A percentile compares a stretch with the other conserved stretches of the same genome.
Evolutionary conservation across 2,888 invertebrate species (phyloP).

Genomic region (Hololepta plana): DNA sequence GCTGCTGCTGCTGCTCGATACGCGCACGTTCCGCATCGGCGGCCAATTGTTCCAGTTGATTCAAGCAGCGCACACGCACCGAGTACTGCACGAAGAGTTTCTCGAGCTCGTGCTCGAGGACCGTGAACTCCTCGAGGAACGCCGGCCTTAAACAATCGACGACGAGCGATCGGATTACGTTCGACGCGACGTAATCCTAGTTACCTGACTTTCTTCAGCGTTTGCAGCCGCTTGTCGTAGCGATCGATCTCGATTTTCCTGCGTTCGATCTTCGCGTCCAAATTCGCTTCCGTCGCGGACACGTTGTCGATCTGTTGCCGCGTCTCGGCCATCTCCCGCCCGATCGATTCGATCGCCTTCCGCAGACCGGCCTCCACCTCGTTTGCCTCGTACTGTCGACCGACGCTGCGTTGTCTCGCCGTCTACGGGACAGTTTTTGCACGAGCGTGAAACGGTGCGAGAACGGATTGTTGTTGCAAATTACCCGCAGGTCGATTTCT

Average conservation of each 20-base stretch:
- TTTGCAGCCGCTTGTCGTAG: constrained; percentile 81
- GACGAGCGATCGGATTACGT: too few relatives aligned
- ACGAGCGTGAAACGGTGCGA: too few relatives aligned
- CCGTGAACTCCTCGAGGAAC: constrained; percentile 89
- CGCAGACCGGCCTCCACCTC: constrained; percentile 67
- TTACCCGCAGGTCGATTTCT: constrained; percentile 68
- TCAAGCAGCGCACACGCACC: constrained; percentile 68
- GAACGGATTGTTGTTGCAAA: constrained; percentile 10
- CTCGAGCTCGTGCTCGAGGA: constrained; percentile 69
- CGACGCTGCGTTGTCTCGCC: constrained; percentile 60
- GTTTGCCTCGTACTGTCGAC: constrained; percentile 63
- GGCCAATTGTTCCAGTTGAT: constrained; percentile 73
- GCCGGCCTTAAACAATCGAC: constrained; percentile 55
- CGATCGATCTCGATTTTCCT: constrained; percentile 77
- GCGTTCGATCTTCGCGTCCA: constrained; percentile 85
- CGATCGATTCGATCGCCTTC: constrained; percentile 51
- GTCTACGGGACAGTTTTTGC: constrained; percentile 30
- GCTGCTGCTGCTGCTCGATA: constrained; percentile 55
- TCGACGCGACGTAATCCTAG: constrained; percentile 7
- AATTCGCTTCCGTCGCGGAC: constrained; percentile 69
- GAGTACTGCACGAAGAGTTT: constrained; percentile 77
- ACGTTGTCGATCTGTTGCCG: constrained; percentile 67
- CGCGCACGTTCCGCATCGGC: constrained; percentile 64
- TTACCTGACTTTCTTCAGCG: constrained; percentile 83
- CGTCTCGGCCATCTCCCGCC: constrained; percentile 52